Evolutionary conservation across 1,140 invertebrate genomes (phyloP), one percentile per base, ranked within the genome.

Genomic region (Drosophila prosaltans): DNA sequence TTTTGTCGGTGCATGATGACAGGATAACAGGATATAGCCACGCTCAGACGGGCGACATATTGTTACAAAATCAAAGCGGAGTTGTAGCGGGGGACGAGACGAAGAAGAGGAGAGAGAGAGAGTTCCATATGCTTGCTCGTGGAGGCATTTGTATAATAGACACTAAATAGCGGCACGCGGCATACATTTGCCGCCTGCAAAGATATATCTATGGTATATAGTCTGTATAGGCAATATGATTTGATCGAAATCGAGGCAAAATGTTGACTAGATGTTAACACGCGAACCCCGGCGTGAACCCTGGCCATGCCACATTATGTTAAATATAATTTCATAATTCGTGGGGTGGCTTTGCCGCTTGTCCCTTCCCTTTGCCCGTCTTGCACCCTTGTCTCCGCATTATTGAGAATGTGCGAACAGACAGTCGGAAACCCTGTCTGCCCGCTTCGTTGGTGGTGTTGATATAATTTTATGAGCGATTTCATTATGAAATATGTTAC

Each of bases 391-490:
- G 41, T 30, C 28, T 41, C 26, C 21, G 41, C 30, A 24, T 41
- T 21, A 10, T 45, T 48, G 71, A 89, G 78, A 90, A 90, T 70
- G 85, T 85, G 85, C 63, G 74, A 85, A 85, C 81, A 72, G 48
- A 36, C 69, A 24, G 77, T 32, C 28, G 28, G 28, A 30, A 2
- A 30, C 2, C 28, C 28, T 30, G 28, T 4, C 28, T 30, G 28
- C 28, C 28, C 68, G 58, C 57, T 67, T 69, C 65, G 55, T 64
- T n/a, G 9, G 26, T 72, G 77, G 84, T 89, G 84, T 89, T 65
- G 84, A 74, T 89, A 89, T 89, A 89, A 89, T 89, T 89, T 89
- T 89, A 84, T 84, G 84, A 89, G 69, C 80, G 81, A 89, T 89
- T 89, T 84, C 84, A 72, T 79, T 89, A 89, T 89, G 45, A 81